Evolutionary conservation across 2,113 vertebrate species (phyloP), one percentile per base, ranked within the genome.

Genomic region (Syngnathoides biaculeatus): DNA sequence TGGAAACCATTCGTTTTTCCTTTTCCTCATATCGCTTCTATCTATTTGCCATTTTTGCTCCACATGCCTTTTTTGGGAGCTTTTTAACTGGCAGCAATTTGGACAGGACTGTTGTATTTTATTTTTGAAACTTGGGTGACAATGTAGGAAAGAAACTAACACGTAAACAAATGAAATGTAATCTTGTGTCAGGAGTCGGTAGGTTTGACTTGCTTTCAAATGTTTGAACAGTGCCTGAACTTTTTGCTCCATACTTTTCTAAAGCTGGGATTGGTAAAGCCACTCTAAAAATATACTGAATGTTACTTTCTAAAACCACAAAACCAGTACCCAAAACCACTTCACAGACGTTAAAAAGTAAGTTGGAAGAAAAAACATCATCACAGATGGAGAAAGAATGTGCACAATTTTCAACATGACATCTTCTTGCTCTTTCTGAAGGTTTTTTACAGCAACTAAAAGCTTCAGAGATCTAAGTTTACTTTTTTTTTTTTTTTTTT

Each of bases 1-100:
- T 74, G 79, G 76, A 81, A 81, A 20, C 42, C 35, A 9, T 0
- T 30, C 50, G 26, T 5, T 50, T 26, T 26, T 57, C 17, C 12
- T 10, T 43, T 64, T 40, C 26, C 43, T 45, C 9, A 12, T 30
- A 24, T n/a, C 2, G 10, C 39, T 56, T 55, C 19, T 26, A 47
- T 17, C 53, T n/a, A 57, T n/a, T 9, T 4, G n/a, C 17, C 30
- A 47, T 42, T 20, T n/a, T 20, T 27, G 7, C 19, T 62, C 39
- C 11, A 9, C 43, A 52, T 26, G 12, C 1, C 57, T 8, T 52
- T 52, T 50, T 20, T 22, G 2, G 19, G 7, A 48, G 15, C 17
- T 64, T 12, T 48, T 48, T 14, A 9, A 14, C 38, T 53, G 63
- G 39, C 15, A 20, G 1, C 4, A 2, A 26, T 47, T 59, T 38